Evolutionary conservation across 2,888 invertebrate genomes (phyloP).

Genomic region (Phragmatobia fuliginosa): DNA sequence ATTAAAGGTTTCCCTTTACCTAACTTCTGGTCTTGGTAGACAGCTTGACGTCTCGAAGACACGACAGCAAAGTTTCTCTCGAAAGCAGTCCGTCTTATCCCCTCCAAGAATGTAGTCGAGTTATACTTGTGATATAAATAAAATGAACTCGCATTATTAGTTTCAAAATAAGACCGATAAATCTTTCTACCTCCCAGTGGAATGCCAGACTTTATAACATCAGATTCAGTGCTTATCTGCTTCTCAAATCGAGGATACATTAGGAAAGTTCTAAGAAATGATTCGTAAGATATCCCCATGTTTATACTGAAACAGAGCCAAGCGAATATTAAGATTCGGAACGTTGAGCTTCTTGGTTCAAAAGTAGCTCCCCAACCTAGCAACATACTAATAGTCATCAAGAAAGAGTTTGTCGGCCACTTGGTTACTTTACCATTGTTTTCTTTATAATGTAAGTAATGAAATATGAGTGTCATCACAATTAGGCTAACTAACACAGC

Average conservation of each 20-base stretch:
- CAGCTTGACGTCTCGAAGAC: slow-evolving; percentile 78
- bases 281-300: slow-evolving; percentile 83
- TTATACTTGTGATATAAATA: slow-evolving; percentile 83
- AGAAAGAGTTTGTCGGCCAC: slow-evolving; percentile 81
- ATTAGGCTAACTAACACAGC: slow-evolving; percentile 72
- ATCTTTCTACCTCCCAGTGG: slow-evolving; percentile 81
- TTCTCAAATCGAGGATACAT: slow-evolving; percentile 84
- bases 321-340: slow-evolving; percentile 77
- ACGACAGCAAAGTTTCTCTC: slow-evolving; percentile 79
- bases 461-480: slow-evolving; percentile 74
- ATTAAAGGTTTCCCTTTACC: slow-evolving; percentile 77
- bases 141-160: slow-evolving; percentile 79
- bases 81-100: slow-evolving; percentile 73
- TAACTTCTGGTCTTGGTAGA: slow-evolving; percentile 78
- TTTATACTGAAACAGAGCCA: slow-evolving; percentile 84
- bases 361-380: slow-evolving; percentile 80
- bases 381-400: slow-evolving; percentile 81
- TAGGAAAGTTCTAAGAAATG: slow-evolving; percentile 82
- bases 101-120: slow-evolving; percentile 75
- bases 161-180: slow-evolving; percentile 83
- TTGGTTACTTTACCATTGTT: slow-evolving; percentile 64
- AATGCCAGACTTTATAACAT: slow-evolving; percentile 78
- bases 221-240: slow-evolving; percentile 79
- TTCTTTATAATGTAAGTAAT: slow-evolving; percentile 74
- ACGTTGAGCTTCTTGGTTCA: slow-evolving; percentile 72